Percentiles rank a stretch among this genome's conserved stretches.
Evolutionary conservation across 2,888 invertebrate genomes (phyloP).

Genomic region (Philereme vetulata): DNA sequence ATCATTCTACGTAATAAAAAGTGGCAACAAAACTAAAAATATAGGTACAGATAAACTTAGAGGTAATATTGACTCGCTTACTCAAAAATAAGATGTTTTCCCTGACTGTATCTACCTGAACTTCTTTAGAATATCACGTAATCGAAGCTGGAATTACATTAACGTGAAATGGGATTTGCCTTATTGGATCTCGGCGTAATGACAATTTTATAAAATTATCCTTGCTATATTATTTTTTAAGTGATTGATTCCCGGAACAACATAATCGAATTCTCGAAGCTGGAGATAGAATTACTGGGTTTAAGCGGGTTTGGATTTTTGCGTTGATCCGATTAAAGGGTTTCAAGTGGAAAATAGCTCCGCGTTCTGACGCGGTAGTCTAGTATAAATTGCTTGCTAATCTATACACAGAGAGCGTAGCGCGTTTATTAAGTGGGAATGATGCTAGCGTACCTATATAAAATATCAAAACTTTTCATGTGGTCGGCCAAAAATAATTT

Average conservation of each 20-base stretch:
- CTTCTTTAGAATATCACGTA: slow-evolving; percentile 46
- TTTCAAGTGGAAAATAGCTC: background rate
- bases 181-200: slow-evolving; percentile 49
- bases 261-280: slow-evolving; percentile 22
- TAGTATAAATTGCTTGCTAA: no score
- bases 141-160: slow-evolving; percentile 52
- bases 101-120: slow-evolving; percentile 39
- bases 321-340: slow-evolving; percentile 9
- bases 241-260: slow-evolving; percentile 36
- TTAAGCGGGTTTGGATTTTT: background rate
- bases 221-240: slow-evolving; percentile 35
- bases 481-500: no score
- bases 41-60: no score
- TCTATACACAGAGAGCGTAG: no score
- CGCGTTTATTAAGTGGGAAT: no score
- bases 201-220: slow-evolving; percentile 42
- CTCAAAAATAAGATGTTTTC: background rate
- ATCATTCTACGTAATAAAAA: no score
- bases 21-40: no score
- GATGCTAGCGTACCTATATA: no score
- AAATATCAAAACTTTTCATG: no score
- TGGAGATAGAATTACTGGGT: background rate
- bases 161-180: slow-evolving; percentile 47
- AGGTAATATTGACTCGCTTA: no score
- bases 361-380: background rate